Conservation (phyloP, 2,797 vertebrate genomes). For the Phrynocephalus guinanensis region DNA sequence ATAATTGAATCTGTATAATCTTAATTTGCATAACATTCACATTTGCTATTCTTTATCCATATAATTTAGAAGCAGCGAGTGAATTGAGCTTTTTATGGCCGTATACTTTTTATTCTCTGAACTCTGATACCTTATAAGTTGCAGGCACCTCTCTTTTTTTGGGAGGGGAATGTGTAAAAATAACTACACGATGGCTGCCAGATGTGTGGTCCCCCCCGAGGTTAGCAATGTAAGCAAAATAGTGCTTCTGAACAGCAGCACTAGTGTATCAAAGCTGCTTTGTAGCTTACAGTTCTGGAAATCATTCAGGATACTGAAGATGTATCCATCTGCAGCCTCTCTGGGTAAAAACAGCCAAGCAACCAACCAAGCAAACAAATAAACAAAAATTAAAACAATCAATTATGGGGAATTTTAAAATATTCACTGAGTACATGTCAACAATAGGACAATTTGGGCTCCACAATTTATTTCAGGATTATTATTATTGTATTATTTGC, state of each 20-base stretch:
- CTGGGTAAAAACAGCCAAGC: too few species aligned
- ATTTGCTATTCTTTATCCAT: neutral
- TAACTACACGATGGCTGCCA: neutral
- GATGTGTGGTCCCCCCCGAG: neutral
- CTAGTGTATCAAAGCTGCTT: neutral
- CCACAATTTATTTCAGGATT: neutral
- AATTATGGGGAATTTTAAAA: neutral
- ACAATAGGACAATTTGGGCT: neutral
- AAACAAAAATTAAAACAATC: too few species aligned
- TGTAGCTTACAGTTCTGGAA: neutral
- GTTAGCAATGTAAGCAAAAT: neutral
- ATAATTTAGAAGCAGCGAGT: neutral
- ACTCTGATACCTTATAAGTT: neutral
- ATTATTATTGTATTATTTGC: too few species aligned
- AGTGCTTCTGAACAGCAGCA: neutral
- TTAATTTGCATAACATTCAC: neutral
- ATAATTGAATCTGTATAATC: neutral
- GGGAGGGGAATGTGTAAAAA: neutral
- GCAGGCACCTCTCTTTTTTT: too few species aligned
- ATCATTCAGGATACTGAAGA: neutral
- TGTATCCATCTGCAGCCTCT: too few species aligned
- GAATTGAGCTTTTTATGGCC: neutral
- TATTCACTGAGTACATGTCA: neutral
- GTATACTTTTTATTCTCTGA: neutral
- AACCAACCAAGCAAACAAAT: too few species aligned